Base-by-base conservation (phyloP, 2,888 invertebrate species). In the Dascillus cervinus region DNA sequence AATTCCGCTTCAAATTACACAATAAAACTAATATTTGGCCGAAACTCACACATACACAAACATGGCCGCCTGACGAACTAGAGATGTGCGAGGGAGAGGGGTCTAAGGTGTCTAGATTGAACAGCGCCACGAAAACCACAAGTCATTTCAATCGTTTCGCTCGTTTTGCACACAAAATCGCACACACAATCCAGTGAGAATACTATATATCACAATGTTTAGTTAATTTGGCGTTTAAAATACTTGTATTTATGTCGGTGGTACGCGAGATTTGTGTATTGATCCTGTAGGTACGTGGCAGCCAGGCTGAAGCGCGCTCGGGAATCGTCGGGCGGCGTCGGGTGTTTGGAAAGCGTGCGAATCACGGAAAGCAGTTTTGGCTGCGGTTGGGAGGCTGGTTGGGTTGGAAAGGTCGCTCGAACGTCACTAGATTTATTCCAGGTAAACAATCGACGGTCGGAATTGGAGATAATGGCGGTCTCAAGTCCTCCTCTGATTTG, bases 161-260 rank as follows among this genome's bases (percentile, higher is more conserved):
- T 32, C 37, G 27, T 30, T 41, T 43, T 34, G 29, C 32, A 44
- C 41, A 37, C 33, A 32, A 40, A 37, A 29, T 29, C 29, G 29
- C 39, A 39, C 44, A 43, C 44, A 45, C 44, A 37, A 41, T 34
- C 39, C 42, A 43, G 44, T 54, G 58, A 60, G 58, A 64, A 62
- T 62, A 62, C 61, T 62, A 58, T 60, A 60, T 63, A 64, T 64
- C 64, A 64, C 64, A 64, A 62, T 63, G 50, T 54, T 61, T 60
- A 55, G 58, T 56, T 53, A 51, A 56, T 60, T 62, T 64, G 63
- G 63, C 62, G 63, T 62, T 63, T 64, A 30, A 61, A 61, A 62
- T 62, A 60, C 59, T 62, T 61, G 57, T 52, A 59, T 55, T 50
- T 53, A 37, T 28, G 42, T n/a, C n/a, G n/a, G n/a, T n/a, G 29